Evolutionary conservation across 1,140 invertebrate species (phyloP), one percentile per base, ranked within the genome.

Genomic region (Neodiprion lecontei): DNA sequence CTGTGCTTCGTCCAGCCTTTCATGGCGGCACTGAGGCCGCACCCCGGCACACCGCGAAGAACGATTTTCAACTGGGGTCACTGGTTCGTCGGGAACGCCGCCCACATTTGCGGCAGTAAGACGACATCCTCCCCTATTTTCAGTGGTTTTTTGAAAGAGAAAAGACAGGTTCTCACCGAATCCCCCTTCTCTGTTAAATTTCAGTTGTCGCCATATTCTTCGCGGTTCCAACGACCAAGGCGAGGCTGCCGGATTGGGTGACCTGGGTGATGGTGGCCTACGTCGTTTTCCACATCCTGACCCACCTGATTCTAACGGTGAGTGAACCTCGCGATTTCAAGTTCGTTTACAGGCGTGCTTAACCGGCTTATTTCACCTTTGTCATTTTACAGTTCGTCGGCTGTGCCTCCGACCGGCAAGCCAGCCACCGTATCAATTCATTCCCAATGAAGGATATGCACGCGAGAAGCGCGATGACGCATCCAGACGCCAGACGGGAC

Each of bases 61-160:
- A 92, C 94, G 0, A 89, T 97, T 72, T 98, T 99, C 89, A 99
- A 99, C 87, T 99, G 97, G 97, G 82, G 92, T 14, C 97, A 99
- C 88, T 99, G 97, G 96, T 89, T 96, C 66, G 91, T 96, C 77
- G 97, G 97, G 69, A 98, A 98, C 86, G 88, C 92, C n/a, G 97
- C 96, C 3, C 96, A 98, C 84, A 96, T 98, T 79, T 89, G 97
- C 73, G 96, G 92, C 82, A 95, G 97, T 98, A 91, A 92, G 93
- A 40, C 91, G 74, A 69, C 61, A n/a, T 67, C 48, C 28, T 77
- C 74, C 73, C 50, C 75, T 17, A 17, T 74, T 75, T 72, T 72
- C 70, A 11, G 70, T 28, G 47, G 72, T 47, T 72, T 75, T 66
- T 49, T 76, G 40, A 67, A 72, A 53, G 75, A 69, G 66, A 74